Base-by-base conservation (phyloP, 1,140 invertebrate genomes). In the Grapholita molesta region DNA sequence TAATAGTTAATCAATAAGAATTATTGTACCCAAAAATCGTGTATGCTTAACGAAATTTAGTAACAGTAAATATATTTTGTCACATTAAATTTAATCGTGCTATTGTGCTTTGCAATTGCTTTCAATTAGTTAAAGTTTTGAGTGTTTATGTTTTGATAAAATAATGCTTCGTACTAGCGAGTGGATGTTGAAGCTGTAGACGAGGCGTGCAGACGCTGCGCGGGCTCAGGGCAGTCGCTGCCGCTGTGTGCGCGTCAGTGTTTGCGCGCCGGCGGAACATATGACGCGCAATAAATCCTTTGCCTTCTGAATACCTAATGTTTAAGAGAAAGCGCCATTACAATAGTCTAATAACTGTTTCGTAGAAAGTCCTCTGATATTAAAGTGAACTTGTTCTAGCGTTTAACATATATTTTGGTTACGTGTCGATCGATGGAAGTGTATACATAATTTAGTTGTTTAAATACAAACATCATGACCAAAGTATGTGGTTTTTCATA, bases 401-500 rank as follows among this genome's bases (percentile, higher is more conserved):
- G 7, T 28, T 12, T 12, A 15, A 30, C 24, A 61, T 61, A 61
- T 61, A 61, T 61, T 61, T 61, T 61, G 28, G 30, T 61, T 61
- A 61, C 55, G 12, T 8, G 15, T 32, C 28, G 24, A 28, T 61
- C 55, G 24, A 28, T 61, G 25, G 25, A 61, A 28, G 24, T 61
- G 55, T 61, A 61, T 61, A n/a, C n/a, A n/a, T n/a, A 61, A 12
- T 61, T 28, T 61, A 25, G 6, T 28, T 28, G 8, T n/a, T 61
- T 5, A 61, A 61, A 25, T 68, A 70, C 66, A 35, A 65, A 57
- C 66, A 68, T 69, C 66, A 69, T 64, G 73, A 71, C 73, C 71
- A 73, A 73, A 64, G 57, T 28, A 23, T 23, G 65, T 71, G 15
- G 70, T 78, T 79, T 42, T 74, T 68, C 35, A 68, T 72, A 74